Evolutionary conservation across 2,113 vertebrate genomes (phyloP).

Genomic region (Odontophorus gujanensis): DNA sequence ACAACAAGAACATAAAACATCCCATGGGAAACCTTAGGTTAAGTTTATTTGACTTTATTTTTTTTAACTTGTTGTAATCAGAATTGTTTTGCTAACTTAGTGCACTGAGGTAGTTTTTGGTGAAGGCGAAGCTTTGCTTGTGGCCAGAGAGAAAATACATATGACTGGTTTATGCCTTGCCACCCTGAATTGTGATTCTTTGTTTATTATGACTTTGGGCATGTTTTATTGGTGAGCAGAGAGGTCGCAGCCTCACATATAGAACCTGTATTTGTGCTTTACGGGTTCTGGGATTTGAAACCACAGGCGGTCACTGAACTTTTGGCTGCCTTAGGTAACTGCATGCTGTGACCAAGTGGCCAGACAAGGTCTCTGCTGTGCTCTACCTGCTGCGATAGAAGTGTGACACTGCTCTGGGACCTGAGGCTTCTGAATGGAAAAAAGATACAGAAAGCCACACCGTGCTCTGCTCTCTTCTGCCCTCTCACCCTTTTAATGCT

Average conservation of each 20-base stretch:
- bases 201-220: slow-evolving; percentile 66
- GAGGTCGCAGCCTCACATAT: slow-evolving; percentile 53
- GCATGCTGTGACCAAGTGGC: background rate
- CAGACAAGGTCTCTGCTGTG: background rate
- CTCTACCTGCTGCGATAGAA: background rate
- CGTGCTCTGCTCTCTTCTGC: background rate
- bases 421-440: background rate
- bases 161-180: slow-evolving; percentile 59
- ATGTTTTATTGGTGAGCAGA: slow-evolving; percentile 64
- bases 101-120: slow-evolving; percentile 66
- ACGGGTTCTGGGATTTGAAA: slow-evolving; percentile 68
- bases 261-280: slow-evolving; percentile 64
- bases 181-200: slow-evolving; percentile 66
- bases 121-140: slow-evolving; percentile 62
- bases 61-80: slow-evolving; percentile 62
- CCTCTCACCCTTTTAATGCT: background rate
- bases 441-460: background rate
- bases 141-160: slow-evolving; percentile 64
- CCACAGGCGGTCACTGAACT: slow-evolving; percentile 52
- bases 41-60: slow-evolving; percentile 73
- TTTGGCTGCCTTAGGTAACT: slow-evolving; percentile 39
- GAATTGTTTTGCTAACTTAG: slow-evolving; percentile 73
- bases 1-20: slow-evolving; percentile 72
- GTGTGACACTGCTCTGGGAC: background rate
- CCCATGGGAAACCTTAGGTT: slow-evolving; percentile 71